Percentiles rank a stretch among this genome's conserved stretches.
Evolutionary conservation across 2,797 vertebrate genomes (phyloP).

Genomic region (Loris lydekkerianus): DNA sequence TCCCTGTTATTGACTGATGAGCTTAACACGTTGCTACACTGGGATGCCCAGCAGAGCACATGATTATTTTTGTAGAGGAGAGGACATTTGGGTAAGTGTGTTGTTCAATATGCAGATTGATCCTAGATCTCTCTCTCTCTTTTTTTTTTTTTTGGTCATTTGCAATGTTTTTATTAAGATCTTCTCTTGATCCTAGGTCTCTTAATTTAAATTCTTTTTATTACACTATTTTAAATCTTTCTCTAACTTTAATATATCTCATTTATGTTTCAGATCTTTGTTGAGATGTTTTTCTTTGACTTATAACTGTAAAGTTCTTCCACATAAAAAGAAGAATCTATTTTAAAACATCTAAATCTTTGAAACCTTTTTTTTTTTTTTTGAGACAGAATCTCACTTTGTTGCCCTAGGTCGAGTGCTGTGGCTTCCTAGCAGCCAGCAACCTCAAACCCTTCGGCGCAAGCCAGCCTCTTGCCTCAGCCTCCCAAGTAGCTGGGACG

Average conservation of each 20-base stretch:
- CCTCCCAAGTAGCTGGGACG: no score
- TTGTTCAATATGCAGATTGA: neutral
- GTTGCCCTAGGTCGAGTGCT: no score
- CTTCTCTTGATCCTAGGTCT: neutral
- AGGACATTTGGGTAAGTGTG: neutral
- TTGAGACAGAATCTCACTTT: no score
- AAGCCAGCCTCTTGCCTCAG: no score
- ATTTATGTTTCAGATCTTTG: constrained; percentile 45
- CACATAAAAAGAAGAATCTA: constrained; percentile 39
- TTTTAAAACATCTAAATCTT: constrained; percentile 69
- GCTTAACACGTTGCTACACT: neutral
- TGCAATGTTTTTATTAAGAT: no score
- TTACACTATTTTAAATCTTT: neutral
- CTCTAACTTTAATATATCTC: constrained; percentile 14
- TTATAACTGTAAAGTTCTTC: constrained; percentile 16
- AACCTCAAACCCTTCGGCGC: no score
- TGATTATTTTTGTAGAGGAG: neutral
- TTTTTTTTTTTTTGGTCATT: no score
- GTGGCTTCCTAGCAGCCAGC: no score
- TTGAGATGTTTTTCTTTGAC: constrained; percentile 35
- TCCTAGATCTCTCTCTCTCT: neutral
- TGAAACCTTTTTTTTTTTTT: neutral
- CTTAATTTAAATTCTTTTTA: neutral
- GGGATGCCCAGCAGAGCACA: neutral
- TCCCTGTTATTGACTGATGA: neutral